These are phyloP conservation scores for Willisornis vidua DNA, from an alignment of 2,113 vertebrate species.

Conservation along the genomic window DNA sequence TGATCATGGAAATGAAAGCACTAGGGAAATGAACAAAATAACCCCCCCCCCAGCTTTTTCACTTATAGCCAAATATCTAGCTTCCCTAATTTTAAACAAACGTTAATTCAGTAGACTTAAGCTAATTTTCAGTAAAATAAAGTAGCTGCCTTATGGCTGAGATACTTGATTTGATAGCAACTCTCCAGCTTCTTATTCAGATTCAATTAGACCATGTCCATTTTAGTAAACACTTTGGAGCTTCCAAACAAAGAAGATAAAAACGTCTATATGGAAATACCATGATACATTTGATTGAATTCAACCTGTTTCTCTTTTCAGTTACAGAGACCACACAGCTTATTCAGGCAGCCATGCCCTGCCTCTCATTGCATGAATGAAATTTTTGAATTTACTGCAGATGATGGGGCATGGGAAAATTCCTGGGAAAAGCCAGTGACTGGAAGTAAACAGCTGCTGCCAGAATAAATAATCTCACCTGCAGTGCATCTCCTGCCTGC, in stretches of 20 bases:
- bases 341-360: neutral
- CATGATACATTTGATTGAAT: neutral
- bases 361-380: neutral
- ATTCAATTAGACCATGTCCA: neutral
- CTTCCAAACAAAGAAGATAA: neutral
- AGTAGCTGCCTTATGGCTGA: neutral
- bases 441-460: neutral
- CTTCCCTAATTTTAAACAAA: neutral
- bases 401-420: neutral
- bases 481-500: neutral
- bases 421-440: neutral
- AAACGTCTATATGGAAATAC: neutral
- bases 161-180: neutral
- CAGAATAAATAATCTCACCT: neutral
- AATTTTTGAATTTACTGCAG: neutral
- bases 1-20: neutral
- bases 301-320: neutral
- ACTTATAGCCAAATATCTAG: neutral
- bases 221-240: neutral
- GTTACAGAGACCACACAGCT: neutral
- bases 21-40: neutral
- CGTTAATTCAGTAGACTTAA: neutral
- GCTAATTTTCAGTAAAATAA: neutral
- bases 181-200: neutral
- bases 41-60: accelerated